These are phyloP conservation scores for Hyppa rectilinea DNA, from an alignment of 2,888 invertebrate genomes.

Conservation along the genomic window DNA sequence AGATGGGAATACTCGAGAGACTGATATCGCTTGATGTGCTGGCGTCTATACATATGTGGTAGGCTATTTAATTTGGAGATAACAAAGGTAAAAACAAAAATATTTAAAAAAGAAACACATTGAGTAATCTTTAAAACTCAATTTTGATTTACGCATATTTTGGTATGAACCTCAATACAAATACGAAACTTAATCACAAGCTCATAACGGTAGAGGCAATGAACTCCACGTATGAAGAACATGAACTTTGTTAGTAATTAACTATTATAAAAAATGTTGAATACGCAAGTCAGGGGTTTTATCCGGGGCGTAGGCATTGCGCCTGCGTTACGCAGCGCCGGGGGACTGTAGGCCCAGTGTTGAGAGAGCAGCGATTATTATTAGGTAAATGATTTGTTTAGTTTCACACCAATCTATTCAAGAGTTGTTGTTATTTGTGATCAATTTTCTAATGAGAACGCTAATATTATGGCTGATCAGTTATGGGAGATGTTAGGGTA, in stretches of 20 bases:
- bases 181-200: neutral
- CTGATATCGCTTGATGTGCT: too few species aligned
- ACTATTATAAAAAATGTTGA: conserved; percentile 79
- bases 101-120: too few species aligned
- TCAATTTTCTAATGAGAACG: neutral
- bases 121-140: too few species aligned
- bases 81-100: neutral
- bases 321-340: conserved; percentile 77
- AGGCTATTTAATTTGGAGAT: neutral
- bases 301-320: conserved; percentile 74
- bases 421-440: neutral
- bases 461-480: neutral
- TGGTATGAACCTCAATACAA: too few species aligned
- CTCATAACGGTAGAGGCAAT: conserved; percentile 20
- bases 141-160: too few species aligned
- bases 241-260: conserved; percentile 71
- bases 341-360: conserved; percentile 62
- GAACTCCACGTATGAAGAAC: conserved; percentile 26
- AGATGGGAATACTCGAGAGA: too few species aligned
- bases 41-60: neutral
- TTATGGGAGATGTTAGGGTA: too few species aligned
- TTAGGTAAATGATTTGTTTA: neutral
- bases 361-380: conserved; percentile 2
- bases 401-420: neutral
- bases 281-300: conserved; percentile 84